Conservation (phyloP, 2,888 invertebrate species). For the Caenorhabditis becei region DNA sequence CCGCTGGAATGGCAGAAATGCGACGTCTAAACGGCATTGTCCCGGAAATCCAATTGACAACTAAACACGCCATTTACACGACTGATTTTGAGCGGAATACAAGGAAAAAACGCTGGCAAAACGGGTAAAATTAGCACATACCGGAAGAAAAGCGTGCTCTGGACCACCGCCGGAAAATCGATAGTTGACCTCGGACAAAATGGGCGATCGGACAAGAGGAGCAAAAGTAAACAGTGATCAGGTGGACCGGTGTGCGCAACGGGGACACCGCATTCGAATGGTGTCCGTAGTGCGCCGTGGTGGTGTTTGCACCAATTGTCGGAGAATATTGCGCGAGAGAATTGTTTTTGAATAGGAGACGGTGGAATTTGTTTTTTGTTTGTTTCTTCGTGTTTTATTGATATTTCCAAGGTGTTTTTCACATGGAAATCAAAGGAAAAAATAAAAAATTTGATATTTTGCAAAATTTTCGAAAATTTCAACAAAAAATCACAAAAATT, state of each 20-base stretch:
- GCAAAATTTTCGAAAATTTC: too few relatives aligned
- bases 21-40: background rate
- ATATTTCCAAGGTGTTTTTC: too few relatives aligned
- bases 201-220: conserved; percentile 3
- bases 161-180: background rate
- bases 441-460: too few relatives aligned
- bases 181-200: conserved; percentile 4
- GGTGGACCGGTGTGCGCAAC: background rate
- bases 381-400: too few relatives aligned
- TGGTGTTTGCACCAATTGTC: background rate
- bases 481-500: too few relatives aligned
- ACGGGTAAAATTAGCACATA: background rate
- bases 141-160: background rate
- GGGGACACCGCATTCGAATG: background rate
- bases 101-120: too few relatives aligned
- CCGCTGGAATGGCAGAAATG: background rate
- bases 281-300: background rate
- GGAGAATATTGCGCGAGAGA: too few relatives aligned
- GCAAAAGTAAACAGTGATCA: conserved; percentile 4
- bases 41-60: background rate
- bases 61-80: background rate
- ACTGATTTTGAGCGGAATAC: too few relatives aligned
- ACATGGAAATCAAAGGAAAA: too few relatives aligned
- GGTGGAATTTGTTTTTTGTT: too few relatives aligned
- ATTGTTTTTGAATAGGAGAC: too few relatives aligned